Evolutionary conservation across 1,140 invertebrate species (phyloP).

Genomic region (Halyomorpha halys): DNA sequence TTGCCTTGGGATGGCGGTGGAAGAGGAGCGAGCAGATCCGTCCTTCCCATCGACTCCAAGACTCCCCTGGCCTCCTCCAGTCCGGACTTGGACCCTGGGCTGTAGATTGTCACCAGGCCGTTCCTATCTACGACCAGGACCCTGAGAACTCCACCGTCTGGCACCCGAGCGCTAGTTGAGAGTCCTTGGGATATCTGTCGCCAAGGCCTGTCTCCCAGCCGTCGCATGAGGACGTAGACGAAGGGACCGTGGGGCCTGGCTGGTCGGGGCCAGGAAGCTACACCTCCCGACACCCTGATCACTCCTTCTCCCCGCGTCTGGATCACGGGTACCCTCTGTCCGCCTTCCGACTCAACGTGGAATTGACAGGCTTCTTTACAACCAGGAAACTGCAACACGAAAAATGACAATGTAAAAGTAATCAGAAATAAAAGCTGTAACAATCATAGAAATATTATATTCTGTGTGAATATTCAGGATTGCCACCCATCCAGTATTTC

Average conservation of each 20-base stretch:
- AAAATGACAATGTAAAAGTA: background rate
- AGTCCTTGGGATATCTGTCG: constrained; percentile 53
- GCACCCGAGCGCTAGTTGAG: constrained; percentile 45
- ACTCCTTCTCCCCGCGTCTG: constrained; percentile 54
- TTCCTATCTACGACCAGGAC: constrained; percentile 53
- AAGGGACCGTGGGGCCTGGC: constrained; percentile 38
- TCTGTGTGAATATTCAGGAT: too few species aligned
- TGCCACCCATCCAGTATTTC: too few species aligned
- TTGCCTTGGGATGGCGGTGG: constrained; percentile 33
- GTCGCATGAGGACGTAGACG: constrained; percentile 58
- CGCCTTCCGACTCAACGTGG: constrained; percentile 45
- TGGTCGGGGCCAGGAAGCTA: constrained; percentile 48
- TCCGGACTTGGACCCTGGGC: constrained; percentile 29
- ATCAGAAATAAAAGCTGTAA: too few species aligned
- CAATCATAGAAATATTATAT: too few species aligned
- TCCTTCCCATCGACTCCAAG: constrained; percentile 21
- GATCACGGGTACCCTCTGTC: constrained; percentile 51
- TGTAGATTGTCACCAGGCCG: constrained; percentile 55
- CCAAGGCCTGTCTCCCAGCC: constrained; percentile 47
- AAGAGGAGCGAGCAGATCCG: background rate
- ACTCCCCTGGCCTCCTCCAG: constrained; percentile 23
- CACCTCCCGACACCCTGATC: constrained; percentile 38
- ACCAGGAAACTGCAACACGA: constrained; percentile 50
- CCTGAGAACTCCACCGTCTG: constrained; percentile 46
- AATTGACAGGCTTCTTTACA: constrained; percentile 57